Evolutionary conservation across 2,797 vertebrate species (phyloP).

Genomic region (Neosalanx taihuensis): DNA sequence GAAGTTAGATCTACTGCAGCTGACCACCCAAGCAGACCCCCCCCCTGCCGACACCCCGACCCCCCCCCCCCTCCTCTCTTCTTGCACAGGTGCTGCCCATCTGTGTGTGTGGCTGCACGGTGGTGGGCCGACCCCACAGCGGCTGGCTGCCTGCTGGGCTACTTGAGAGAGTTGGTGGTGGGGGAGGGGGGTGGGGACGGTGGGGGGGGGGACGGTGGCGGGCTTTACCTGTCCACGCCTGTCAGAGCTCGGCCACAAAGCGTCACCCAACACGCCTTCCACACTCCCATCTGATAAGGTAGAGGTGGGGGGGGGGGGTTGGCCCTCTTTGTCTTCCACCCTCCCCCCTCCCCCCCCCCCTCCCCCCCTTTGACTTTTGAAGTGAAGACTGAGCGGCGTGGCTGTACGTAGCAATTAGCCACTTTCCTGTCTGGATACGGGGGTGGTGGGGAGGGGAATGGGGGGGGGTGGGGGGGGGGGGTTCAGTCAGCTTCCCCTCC

Average conservation of each 20-base stretch:
- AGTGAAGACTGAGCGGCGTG: conserved; percentile 54
- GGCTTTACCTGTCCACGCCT: conserved; percentile 67
- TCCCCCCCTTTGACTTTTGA: conserved; percentile 57
- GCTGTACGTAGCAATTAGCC: conserved; percentile 60
- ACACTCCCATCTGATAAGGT: conserved; percentile 46
- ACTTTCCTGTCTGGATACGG: conserved; percentile 54
- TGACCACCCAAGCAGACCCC: conserved; percentile 59
- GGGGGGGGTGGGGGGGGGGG: conserved; percentile 1
- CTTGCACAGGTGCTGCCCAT: conserved; percentile 72
- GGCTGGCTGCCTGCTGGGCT: conserved; percentile 36
- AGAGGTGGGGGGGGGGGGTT: not conserved
- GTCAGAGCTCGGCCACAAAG: conserved; percentile 44
- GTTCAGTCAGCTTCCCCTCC: conserved; percentile 12
- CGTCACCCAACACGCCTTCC: conserved; percentile 55
- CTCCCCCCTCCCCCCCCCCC: conserved; percentile 26
- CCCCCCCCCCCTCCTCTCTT: conserved; percentile 9
- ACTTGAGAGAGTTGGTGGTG: conserved; percentile 19
- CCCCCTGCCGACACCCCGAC: conserved; percentile 17
- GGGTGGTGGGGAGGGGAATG: too few relatives aligned
- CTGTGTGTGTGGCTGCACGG: conserved; percentile 59
- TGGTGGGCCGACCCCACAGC: conserved; percentile 47
- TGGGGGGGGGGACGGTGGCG: conserved; percentile 25
- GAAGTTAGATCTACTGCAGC: not conserved
- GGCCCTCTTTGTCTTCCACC: conserved; percentile 52
- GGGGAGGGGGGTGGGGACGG: conserved; percentile 28